These are phyloP conservation scores for Muraenolepis orangiensis DNA, from an alignment of 2,797 vertebrate species.

Conservation along the genomic window DNA sequence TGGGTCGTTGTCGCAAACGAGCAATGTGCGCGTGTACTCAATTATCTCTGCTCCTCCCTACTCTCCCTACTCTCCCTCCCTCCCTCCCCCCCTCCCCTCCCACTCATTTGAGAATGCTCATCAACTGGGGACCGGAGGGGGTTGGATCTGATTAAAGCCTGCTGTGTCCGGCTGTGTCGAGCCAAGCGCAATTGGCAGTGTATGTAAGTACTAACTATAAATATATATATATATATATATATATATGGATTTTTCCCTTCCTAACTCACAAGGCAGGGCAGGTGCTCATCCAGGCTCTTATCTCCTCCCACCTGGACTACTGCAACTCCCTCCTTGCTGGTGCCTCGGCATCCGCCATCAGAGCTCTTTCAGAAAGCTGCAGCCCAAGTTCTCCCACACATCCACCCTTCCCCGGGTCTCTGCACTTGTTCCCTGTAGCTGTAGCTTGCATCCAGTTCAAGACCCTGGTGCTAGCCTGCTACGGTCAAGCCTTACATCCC, in stretches of 20 bases:
- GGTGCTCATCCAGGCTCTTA: no score
- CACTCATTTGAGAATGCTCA: constrained; percentile 54
- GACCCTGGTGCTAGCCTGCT: no score
- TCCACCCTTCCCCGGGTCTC: no score
- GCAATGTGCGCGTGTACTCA: constrained; percentile 34
- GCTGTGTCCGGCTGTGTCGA: constrained; percentile 12
- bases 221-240: background rate
- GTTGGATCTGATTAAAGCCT: constrained; percentile 52
- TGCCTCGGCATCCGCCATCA: no score
- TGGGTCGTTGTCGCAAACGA: constrained; percentile 14
- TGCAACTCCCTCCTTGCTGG: no score
- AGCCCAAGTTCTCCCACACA: no score
- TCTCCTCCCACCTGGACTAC: no score
- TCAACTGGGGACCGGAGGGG: constrained; percentile 39
- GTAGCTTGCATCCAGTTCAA: no score
- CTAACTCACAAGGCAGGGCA: no score
- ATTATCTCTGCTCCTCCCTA: constrained; percentile 23
- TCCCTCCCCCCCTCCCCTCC: constrained; percentile 29
- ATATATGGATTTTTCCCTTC: background rate
- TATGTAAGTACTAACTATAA: background rate
- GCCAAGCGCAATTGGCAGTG: background rate
- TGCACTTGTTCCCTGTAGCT: no score
- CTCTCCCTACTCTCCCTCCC: constrained; percentile 19
- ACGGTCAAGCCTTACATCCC: no score
- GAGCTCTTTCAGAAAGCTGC: no score